These are phyloP conservation scores for Drosophila lini DNA, from an alignment of 1,140 invertebrate species.

Conservation along the genomic window DNA sequence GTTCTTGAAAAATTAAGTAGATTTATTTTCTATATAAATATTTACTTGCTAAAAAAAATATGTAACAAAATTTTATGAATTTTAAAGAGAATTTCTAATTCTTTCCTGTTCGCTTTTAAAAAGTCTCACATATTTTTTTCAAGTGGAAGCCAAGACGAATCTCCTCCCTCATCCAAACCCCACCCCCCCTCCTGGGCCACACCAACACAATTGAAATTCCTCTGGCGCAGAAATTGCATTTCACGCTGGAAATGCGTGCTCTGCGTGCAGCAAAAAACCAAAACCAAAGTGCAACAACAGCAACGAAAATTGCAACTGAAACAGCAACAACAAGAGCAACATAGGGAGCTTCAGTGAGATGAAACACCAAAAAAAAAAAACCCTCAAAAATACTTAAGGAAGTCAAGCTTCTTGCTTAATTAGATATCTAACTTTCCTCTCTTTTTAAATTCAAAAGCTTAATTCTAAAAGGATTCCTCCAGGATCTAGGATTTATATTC, in stretches of 20 bases:
- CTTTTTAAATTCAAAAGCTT: not conserved
- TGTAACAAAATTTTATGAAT: not conserved
- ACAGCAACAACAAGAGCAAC: constrained; percentile 23
- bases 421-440: not conserved
- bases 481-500: not conserved
- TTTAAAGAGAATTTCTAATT: no score
- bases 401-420: not conserved
- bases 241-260: constrained; percentile 84
- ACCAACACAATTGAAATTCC: constrained; percentile 84
- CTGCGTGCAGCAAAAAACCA: constrained; percentile 76
- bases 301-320: constrained; percentile 40
- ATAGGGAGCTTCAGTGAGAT: constrained; percentile 23
- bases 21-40: no score
- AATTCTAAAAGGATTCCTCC: no score
- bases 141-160: constrained; percentile 2
- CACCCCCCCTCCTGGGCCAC: constrained; percentile 44
- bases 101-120: not conserved
- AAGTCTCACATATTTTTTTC: not conserved
- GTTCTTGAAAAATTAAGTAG: no score
- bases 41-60: not conserved
- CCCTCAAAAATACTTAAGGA: not conserved
- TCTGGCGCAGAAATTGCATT: constrained; percentile 84
- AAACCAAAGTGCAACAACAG: constrained; percentile 49
- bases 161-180: constrained; percentile 23
- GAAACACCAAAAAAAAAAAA: constrained; percentile 9